Base-by-base conservation (phyloP, 2,888 invertebrate species). In the Platypus cylindrus region DNA sequence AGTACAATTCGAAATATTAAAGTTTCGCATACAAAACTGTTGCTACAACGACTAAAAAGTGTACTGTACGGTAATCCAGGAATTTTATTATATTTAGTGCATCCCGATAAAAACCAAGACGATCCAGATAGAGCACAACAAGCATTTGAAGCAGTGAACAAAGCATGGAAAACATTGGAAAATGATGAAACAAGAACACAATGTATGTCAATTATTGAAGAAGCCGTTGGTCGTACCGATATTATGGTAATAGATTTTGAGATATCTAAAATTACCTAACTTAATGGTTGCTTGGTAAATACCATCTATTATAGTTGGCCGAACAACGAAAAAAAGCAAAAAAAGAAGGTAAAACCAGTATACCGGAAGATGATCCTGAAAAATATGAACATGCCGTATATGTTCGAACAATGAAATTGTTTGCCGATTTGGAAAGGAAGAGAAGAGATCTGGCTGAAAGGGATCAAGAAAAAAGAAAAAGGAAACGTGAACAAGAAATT, bases 61-160 rank as follows among this genome's bases (percentile, higher is more conserved):
- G n/a, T n/a, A n/a, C n/a, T n/a, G n/a, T n/a, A n/a, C n/a, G n/a
- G n/a, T n/a, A n/a, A n/a, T n/a, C n/a, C 3, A n/a, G 28, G 14
- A 20, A 24, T 22, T 33, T n/a, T n/a, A n/a, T n/a, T n/a, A n/a
- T n/a, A n/a, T 40, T 7, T 15, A 41, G 94, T 98, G 20, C 98
- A 99, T 78, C 98, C 98, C 14, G 98, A 99, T 61, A 99, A 98
- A 67, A 99, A 99, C 67, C 82, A 83, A 66, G 90, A 97, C 65
- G 91, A 98, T 60, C 67, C 76, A 17, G 97, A 97, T 37, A 71
- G 93, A 58, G 91, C 98, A 2, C 93, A 98, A 59, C 76, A 81
- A 56, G 84, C 86, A 27, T 89, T 89, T 60, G 89, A 89, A 65
- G 84, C 93, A 55, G 78, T 97, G 30, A 93, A 93, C 59, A 81